Percentiles rank a stretch among this genome's conserved stretches.
phyloP scores from a whole-genome alignment of 2,113 vertebrate genomes.

The Cryptoleucopteryx plumbea region DNA sequence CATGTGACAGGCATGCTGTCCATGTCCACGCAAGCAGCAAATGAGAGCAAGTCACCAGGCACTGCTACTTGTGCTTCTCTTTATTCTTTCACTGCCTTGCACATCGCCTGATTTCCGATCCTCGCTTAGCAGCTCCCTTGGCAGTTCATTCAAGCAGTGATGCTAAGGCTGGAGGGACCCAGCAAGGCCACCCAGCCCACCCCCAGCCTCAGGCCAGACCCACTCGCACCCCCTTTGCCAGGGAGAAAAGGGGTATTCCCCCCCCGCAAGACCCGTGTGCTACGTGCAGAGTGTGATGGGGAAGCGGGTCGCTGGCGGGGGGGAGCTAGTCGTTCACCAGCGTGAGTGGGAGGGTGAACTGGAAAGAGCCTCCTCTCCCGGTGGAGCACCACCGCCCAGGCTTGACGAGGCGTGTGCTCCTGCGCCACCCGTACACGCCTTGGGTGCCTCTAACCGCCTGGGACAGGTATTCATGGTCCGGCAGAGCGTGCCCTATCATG shows the following conservation, averaged over 20 bases:
- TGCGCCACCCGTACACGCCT: neutral
- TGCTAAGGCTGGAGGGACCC: neutral
- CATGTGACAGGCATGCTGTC: neutral
- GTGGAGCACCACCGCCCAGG: neutral
- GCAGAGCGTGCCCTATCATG: slow-evolving; percentile 34
- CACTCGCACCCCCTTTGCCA: neutral
- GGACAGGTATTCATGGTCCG: slow-evolving; percentile 56
- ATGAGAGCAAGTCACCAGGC: neutral
- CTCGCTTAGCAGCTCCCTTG: neutral
- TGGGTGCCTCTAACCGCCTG: slow-evolving; percentile 25
- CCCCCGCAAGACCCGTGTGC: neutral
- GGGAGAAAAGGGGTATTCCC: neutral
- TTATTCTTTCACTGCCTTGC: neutral
- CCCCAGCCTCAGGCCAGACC: neutral
- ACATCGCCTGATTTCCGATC: neutral
- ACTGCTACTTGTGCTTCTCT: neutral
- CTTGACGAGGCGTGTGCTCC: slow-evolving; percentile 28
- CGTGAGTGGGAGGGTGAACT: neutral
- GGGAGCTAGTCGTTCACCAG: neutral
- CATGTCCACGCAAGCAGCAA: neutral
- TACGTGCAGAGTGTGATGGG: slow-evolving; percentile 21
- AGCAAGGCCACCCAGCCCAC: neutral
- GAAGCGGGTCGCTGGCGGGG: neutral
- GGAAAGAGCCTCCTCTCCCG: neutral
- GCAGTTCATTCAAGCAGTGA: neutral